Base-by-base conservation (phyloP, 2,113 vertebrate species). In the Rhabdomys dilectus region DNA sequence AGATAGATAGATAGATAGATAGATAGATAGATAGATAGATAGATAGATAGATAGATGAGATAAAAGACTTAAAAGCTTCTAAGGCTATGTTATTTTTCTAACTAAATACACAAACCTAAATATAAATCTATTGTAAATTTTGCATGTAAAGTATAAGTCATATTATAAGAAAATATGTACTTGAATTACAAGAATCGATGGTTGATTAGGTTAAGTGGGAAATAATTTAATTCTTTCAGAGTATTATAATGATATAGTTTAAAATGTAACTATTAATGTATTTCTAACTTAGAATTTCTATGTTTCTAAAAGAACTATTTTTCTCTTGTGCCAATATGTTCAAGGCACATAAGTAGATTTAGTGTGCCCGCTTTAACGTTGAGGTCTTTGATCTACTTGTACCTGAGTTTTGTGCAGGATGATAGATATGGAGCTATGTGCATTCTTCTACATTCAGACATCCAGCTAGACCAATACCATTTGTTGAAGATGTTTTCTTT, bases 71-170 rank as follows among this genome's bases (percentile, higher is more conserved):
- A 73, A 73, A 56, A 17, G 1, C 24, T 60, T 75, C 76, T 72
- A 70, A 93, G 91, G 73, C 34, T 48, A n/a, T 62, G 4, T 45
- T 92, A 93, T 85, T 94, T 89, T 96, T 56, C 76, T 85, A 89
- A 94, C 4, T 51, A 12, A 92, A 90, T 82, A 39, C 39, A 53
- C 36, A 93, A 93, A 66, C 77, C 9, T 93, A 31, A 93, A 84
- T 22, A 78, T 42, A 77, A 60, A 53, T 39, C 22, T 6, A 80
- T 56, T 89, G 72, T 60, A 97, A 80, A 72, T 26, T 88, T 39
- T 88, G 10, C 19, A 66, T 12, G 16, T 94, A 86, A 90, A 93
- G 11, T 34, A n/a, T 72, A 92, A 56, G 39, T 86, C 56, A 80
- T 85, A 48, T 42, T 88, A 87, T n/a, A 60, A 92, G 84, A 78